Base-by-base conservation (phyloP, 1,140 invertebrate species). In the Polypedilum vanderplanki region DNA sequence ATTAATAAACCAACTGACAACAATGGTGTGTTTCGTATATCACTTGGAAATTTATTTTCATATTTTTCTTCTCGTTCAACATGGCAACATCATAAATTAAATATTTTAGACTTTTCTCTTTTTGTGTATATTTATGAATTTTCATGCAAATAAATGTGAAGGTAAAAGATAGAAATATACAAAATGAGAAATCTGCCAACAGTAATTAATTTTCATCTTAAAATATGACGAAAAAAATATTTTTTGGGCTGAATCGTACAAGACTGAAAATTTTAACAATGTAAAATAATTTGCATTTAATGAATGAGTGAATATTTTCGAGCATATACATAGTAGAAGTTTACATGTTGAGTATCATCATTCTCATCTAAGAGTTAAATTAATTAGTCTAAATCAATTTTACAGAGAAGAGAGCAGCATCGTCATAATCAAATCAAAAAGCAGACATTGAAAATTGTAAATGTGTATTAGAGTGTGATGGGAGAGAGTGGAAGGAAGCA, bases 361-460 rank as follows among this genome's bases (percentile, higher is more conserved):
- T n/a, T 46, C 41, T 57, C 46, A n/a, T 57, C 46, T 57, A 57
- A 57, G 46, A 57, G 46, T 57, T 57, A 57, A 57, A 57, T 57
- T 57, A 57, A 57, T 57, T 57, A 57, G 46, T 57, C 46, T 57
- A 57, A 57, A 57, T 57, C 46, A 57, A 57, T 57, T 57, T 57
- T 57, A 57, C 46, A 57, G 46, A 57, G 46, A 33, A 5, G 5
- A 33, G 24, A 33, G 24, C 24, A 33, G 24, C 24, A 33, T 33
- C 46, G 12, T 12, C 46, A 57, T 57, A 57, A 57, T 57, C 46
- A 57, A 57, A 57, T 57, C 46, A 57, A 57, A 57, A 8, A 57
- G 46, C 46, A 57, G 46, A 57, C 46, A 57, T 57, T 57, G 12
- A 57, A 57, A 57, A 57, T n/a, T 57, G 46, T 57, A 57, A 4